phyloP scores from a whole-genome alignment of 2,113 vertebrate genomes.

The Hippolais icterina region DNA sequence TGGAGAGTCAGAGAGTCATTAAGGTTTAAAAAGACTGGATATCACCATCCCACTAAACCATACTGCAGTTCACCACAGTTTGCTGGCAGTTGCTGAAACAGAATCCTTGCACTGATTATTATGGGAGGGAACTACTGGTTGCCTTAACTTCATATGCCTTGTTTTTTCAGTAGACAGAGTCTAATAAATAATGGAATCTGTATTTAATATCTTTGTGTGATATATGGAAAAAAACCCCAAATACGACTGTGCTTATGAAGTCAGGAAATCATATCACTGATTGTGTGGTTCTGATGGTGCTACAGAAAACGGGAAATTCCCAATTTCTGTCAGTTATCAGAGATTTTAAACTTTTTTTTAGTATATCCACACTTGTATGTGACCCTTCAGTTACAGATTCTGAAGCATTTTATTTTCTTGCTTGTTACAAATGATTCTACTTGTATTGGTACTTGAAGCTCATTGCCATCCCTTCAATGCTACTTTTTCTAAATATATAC shows the following conservation, averaged over 20 bases:
- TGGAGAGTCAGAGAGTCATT: neutral
- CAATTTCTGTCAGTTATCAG: neutral
- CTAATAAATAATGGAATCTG: neutral
- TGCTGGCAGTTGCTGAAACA: neutral
- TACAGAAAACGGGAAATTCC: neutral
- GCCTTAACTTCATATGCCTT: neutral
- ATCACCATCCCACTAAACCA: neutral
- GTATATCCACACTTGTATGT: neutral
- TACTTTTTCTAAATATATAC: neutral
- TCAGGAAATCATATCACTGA: neutral
- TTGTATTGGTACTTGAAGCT: neutral
- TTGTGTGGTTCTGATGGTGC: neutral
- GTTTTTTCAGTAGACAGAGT: neutral
- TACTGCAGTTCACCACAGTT: neutral
- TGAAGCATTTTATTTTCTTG: neutral
- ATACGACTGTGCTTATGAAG: neutral
- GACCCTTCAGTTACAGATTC: neutral
- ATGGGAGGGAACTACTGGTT: neutral
- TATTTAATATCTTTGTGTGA: neutral
- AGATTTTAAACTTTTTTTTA: neutral
- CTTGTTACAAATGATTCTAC: neutral
- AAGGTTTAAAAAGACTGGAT: neutral
- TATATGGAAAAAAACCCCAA: rapidly evolving
- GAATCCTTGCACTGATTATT: neutral
- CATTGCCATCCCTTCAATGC: neutral